Percentiles rank a stretch among this genome's conserved stretches.
Conservation (phyloP, 2,113 vertebrate species). For the Colistium nudipinnis region DNA sequence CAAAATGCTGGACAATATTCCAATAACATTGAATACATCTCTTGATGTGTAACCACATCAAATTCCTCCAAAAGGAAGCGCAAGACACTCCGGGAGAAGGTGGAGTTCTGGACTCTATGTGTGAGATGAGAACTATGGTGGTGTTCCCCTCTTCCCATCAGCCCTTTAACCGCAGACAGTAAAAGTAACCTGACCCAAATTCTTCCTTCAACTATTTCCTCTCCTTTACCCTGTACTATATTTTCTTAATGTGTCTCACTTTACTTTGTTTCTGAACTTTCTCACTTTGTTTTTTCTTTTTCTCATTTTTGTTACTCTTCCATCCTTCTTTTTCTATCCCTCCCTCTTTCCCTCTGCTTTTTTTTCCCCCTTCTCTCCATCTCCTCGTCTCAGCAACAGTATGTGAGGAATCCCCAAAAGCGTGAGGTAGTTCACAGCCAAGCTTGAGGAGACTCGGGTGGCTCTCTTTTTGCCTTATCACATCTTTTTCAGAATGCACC, state of each 20-base stretch:
- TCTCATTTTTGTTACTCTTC: not conserved
- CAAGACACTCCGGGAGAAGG: not conserved
- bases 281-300: not conserved
- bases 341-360: not conserved
- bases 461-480: not conserved
- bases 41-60: not conserved
- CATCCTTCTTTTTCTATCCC: not conserved
- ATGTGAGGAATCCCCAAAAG: constrained; percentile 55
- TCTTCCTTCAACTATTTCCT: constrained; percentile 4
- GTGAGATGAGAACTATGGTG: not conserved
- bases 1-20: too few relatives aligned
- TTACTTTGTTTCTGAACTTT: too few relatives aligned
- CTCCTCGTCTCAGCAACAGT: constrained; percentile 28
- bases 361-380: constrained; percentile 8
- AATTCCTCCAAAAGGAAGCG: not conserved
- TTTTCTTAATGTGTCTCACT: not conserved
- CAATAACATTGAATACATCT: too few relatives aligned
- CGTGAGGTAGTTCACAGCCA: constrained; percentile 20
- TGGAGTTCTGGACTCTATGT: not conserved
- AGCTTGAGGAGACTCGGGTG: not conserved
- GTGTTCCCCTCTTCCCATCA: not conserved
- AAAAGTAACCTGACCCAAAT: not conserved
- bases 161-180: not conserved
- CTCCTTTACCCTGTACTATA: not conserved
- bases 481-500: too few relatives aligned